phyloP scores from a whole-genome alignment of 2,113 vertebrate species.

The Parotia lawesii region DNA sequence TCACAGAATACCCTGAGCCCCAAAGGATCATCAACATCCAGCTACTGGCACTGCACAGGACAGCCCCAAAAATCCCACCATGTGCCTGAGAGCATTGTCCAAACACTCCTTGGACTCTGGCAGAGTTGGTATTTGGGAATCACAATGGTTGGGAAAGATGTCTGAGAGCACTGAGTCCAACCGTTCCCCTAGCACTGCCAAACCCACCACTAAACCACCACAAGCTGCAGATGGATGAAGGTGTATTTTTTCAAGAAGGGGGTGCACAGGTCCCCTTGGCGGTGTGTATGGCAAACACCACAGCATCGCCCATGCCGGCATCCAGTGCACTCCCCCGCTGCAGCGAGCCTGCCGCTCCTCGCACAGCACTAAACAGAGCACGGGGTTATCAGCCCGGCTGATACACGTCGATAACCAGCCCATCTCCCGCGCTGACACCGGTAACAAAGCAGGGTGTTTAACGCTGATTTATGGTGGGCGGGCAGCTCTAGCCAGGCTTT shows the following conservation, averaged over 20 bases:
- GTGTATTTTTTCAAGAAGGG: accelerated
- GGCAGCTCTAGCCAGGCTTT: neutral
- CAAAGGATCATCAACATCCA: neutral
- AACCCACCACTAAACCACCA: neutral
- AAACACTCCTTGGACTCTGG: neutral
- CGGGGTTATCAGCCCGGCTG: constrained; percentile 81
- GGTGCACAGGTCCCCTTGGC: accelerated
- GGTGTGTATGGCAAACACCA: accelerated
- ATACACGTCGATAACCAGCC: constrained; percentile 80
- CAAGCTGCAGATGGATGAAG: neutral
- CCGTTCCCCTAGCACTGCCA: neutral
- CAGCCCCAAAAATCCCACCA: neutral
- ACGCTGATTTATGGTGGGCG: neutral
- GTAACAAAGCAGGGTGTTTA: constrained; percentile 35
- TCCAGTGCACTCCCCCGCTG: constrained; percentile 1
- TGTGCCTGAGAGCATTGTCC: neutral
- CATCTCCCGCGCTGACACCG: constrained; percentile 77
- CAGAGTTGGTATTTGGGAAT: neutral
- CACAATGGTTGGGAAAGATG: neutral
- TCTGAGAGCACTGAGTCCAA: neutral
- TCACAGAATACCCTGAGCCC: neutral
- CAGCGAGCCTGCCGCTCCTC: constrained; percentile 76
- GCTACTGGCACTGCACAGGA: neutral
- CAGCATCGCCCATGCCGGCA: accelerated
- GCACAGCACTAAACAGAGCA: constrained; percentile 71